A percentile compares a stretch with the other conserved stretches of the same genome.
Conservation (phyloP, 2,113 vertebrate species). For the Fulmarus glacialis region DNA sequence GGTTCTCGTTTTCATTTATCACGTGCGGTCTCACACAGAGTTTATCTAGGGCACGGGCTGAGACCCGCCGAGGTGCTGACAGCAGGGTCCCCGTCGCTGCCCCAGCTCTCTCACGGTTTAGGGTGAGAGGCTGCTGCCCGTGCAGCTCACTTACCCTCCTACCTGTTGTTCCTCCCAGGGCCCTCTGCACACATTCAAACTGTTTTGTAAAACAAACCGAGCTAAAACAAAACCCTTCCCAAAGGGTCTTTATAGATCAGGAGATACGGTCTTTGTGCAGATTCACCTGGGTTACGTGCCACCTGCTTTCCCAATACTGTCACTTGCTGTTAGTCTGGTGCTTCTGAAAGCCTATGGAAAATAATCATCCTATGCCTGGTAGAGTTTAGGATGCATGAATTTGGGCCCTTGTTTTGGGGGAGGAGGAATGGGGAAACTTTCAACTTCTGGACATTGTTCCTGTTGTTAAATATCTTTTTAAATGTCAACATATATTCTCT, state of each 20-base stretch:
- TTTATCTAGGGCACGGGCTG: background rate
- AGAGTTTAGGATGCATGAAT: background rate
- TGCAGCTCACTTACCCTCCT: fast-evolving
- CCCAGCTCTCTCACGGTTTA: fast-evolving
- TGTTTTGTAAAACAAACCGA: background rate
- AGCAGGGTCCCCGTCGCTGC: background rate
- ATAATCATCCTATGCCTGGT: background rate
- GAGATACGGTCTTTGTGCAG: background rate
- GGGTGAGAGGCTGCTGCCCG: background rate
- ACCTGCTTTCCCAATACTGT: background rate
- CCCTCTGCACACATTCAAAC: background rate
- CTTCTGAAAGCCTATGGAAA: background rate
- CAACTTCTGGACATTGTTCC: background rate
- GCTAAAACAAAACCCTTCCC: background rate
- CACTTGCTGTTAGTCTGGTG: background rate
- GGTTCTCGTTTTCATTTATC: background rate
- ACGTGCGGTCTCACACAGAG: fast-evolving
- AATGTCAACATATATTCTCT: background rate
- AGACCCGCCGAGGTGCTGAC: background rate
- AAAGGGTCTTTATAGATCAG: background rate
- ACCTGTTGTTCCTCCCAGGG: background rate
- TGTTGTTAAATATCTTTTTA: background rate
- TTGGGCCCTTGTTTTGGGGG: background rate
- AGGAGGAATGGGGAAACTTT: background rate
- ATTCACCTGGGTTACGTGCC: background rate